Conservation (phyloP, 2,113 vertebrate genomes). For the Oryzias woworae region DNA sequence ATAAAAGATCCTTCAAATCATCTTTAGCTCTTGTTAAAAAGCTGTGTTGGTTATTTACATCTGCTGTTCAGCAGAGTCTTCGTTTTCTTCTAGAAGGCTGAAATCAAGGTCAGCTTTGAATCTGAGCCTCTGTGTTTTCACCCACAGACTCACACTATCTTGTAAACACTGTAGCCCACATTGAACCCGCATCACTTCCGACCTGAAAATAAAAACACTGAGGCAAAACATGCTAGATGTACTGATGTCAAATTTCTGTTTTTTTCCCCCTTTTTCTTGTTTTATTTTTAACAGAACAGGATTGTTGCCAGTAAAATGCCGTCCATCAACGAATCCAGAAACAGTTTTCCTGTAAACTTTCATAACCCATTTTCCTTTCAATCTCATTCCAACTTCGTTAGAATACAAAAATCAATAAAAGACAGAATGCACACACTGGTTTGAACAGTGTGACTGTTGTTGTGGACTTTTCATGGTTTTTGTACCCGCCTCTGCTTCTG, state of each 20-base stretch:
- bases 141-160: conserved; percentile 31
- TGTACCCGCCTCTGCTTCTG: conserved; percentile 14
- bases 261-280: neutral
- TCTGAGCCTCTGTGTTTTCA: conserved; percentile 12
- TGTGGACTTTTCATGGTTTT: conserved; percentile 34
- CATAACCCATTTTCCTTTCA: conserved; percentile 14
- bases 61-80: conserved; percentile 39
- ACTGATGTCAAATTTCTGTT: conserved; percentile 6
- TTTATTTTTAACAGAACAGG: conserved; percentile 18
- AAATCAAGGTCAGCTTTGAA: conserved; percentile 43
- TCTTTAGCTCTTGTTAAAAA: conserved; percentile 4
- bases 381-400: neutral
- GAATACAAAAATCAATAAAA: conserved; percentile 12
- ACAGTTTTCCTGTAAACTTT: conserved; percentile 1
- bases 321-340: conserved; percentile 3
- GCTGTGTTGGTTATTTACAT: conserved; percentile 20
- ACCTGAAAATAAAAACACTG: conserved; percentile 4
- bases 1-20: no score
- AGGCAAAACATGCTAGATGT: conserved; percentile 18
- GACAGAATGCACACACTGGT: no score
- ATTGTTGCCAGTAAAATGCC: conserved; percentile 8
- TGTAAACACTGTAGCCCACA: conserved; percentile 14
- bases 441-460: conserved; percentile 6
- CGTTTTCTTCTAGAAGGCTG: conserved; percentile 36
- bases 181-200: conserved; percentile 5